These are phyloP conservation scores for Aspiorhynchus laticeps DNA, from an alignment of 2,113 vertebrate species.

Conservation along the genomic window DNA sequence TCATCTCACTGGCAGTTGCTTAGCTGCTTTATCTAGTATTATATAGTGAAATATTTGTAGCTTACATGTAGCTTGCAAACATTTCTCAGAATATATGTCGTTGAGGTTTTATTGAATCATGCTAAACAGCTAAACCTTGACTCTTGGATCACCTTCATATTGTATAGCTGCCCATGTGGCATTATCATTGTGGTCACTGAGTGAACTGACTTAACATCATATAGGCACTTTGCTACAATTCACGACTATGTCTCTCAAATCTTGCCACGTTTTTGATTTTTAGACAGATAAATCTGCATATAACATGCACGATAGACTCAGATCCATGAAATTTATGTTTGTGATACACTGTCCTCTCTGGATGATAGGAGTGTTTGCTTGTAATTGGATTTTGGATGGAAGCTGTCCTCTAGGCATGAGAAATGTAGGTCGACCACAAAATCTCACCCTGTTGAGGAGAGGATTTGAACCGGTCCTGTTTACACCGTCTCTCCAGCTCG, in stretches of 20 bases:
- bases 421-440: slow-evolving; percentile 57
- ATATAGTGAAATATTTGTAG: background rate
- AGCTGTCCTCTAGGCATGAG: slow-evolving; percentile 51
- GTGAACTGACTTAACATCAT: background rate
- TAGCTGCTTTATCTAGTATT: background rate
- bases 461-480: slow-evolving; percentile 13
- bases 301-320: slow-evolving; percentile 41
- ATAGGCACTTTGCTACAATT: background rate
- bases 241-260: background rate
- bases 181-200: background rate
- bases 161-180: background rate
- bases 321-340: slow-evolving; percentile 49
- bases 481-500: background rate
- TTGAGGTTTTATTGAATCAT: background rate
- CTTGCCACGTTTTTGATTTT: background rate
- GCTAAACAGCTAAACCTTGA: background rate
- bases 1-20: no score
- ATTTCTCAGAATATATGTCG: no score
- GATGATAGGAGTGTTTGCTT: slow-evolving; percentile 47
- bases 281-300: slow-evolving; percentile 41
- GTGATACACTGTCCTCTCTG: slow-evolving; percentile 7
- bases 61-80: no score
- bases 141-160: background rate
- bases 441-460: slow-evolving; percentile 42
- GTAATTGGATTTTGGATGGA: slow-evolving; percentile 60